Evolutionary conservation across 2,888 invertebrate genomes (phyloP).

Genomic region (Norana najaformis): DNA sequence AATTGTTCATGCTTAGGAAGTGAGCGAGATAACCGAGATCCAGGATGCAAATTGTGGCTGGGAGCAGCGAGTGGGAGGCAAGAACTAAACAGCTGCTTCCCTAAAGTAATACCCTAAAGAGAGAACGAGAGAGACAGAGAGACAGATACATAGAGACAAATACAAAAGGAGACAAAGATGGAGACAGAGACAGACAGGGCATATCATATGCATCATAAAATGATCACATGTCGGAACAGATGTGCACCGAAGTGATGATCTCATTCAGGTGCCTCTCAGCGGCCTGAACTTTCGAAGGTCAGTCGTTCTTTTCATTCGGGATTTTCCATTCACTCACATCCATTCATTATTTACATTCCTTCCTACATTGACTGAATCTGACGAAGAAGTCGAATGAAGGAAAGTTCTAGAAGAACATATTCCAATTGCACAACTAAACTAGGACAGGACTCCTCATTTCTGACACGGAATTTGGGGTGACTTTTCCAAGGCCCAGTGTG

Average conservation of each 20-base stretch:
- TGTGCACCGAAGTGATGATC: slow-evolving; percentile 1
- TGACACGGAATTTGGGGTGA: too few species aligned
- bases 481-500: not conserved
- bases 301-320: not conserved
- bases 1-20: not conserved
- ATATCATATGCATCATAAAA: not conserved
- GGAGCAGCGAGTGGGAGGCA: not conserved
- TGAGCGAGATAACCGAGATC: not conserved
- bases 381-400: not conserved
- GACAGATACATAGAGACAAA: not conserved
- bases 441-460: too few species aligned
- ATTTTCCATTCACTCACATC: not conserved
- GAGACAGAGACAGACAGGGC: not conserved
- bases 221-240: not conserved
- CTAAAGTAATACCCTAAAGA: not conserved
- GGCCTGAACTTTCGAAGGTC: not conserved
- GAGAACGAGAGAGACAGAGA: not conserved
- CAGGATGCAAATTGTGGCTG: not conserved
- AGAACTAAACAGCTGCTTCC: not conserved
- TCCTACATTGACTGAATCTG: not conserved
- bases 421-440: too few species aligned
- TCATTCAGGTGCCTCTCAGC: not conserved
- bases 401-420: not conserved
- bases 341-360: too few species aligned
- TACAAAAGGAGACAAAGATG: not conserved